Evolutionary conservation across 2,797 vertebrate genomes (phyloP), one percentile per base, ranked within the genome.

Genomic region (Aplochiton taeniatus): DNA sequence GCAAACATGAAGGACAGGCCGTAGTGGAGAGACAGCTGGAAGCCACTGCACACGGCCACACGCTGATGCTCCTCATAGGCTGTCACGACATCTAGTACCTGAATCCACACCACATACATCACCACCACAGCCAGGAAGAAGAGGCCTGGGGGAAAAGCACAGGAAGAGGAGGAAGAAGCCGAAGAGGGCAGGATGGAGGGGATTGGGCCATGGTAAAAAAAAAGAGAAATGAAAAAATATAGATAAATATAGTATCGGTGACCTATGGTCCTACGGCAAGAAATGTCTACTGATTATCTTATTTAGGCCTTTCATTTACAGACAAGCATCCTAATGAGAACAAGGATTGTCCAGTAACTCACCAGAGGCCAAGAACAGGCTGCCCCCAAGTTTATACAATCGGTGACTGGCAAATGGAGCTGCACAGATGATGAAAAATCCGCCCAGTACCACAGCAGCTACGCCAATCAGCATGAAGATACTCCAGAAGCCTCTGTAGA

Each of bases 401-500:
- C 91, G 69, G 58, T 96, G 91, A 69, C 93, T 97, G 70, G 94
- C 77, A 68, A 98, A 99, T 1, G 98, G 97, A 74, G 96, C 96
- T 10, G 96, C 98, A 19, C 96, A 98, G 90, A 98, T 95, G 88
- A 98, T 95, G 84, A 98, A 20, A 83, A 98, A 98, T 51, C 96
- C 96, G 0, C 87, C 97, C 0, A 87, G 79, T 73, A 95, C 74
- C 1, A 93, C 90, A 11, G 95, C 87, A 0, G 90, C 85, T 20
- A 98, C 93, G 1, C 96, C 96, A 41, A 99, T 85, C 41, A 99
- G 92, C 94, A 96, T 94, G 43, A 98, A 94, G 73, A 98, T 77
- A 5, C 95, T 96, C 98, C 97, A 99, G 86, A 98, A 98, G 62
- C 96, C 94, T 77, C 95, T 95, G 88, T 97, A 99, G 89, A 98